Conservation (phyloP, 1,140 invertebrate genomes). For the Scaptomyza hsui region DNA sequence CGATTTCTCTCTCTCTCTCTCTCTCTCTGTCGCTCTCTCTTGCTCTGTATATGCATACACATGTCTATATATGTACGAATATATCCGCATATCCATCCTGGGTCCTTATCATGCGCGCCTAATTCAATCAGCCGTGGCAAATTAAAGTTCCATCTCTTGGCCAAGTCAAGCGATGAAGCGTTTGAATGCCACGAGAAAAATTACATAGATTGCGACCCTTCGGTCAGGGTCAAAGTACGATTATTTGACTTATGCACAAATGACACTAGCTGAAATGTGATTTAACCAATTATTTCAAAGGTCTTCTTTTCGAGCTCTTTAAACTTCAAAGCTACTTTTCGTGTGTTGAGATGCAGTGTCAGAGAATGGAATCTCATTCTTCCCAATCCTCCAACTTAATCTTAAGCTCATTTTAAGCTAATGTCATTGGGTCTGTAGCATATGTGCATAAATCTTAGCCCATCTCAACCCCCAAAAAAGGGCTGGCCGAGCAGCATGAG, state of each 20-base stretch:
- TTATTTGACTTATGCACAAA: constrained; percentile 5
- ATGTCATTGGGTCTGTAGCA: constrained; percentile 53
- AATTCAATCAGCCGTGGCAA: constrained; percentile 79
- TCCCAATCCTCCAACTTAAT: constrained; percentile 5
- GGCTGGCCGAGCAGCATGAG: constrained; percentile 45
- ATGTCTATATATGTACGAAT: constrained; percentile 31
- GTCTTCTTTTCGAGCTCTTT: too few relatives aligned
- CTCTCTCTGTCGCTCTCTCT: too few relatives aligned
- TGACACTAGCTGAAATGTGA: constrained; percentile 20
- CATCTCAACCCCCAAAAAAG: constrained; percentile 28
- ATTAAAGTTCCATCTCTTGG: constrained; percentile 74
- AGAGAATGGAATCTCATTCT: too few relatives aligned
- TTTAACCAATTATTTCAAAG: too few relatives aligned
- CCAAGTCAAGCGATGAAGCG: constrained; percentile 58
- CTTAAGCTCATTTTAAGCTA: constrained; percentile 1
- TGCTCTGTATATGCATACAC: too few relatives aligned
- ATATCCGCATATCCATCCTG: constrained; percentile 9
- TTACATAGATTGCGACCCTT: constrained; percentile 48
- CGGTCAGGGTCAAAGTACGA: constrained; percentile 63
- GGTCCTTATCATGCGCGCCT: constrained; percentile 53
- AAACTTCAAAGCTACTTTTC: too few relatives aligned
- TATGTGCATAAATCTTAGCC: constrained; percentile 83
- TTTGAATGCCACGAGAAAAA: constrained; percentile 55
- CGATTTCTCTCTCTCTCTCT: not conserved
- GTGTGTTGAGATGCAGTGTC: too few relatives aligned